Evolutionary conservation across 2,888 invertebrate species (phyloP), one percentile per base, ranked within the genome.

Genomic region (Acholoe squamosa): DNA sequence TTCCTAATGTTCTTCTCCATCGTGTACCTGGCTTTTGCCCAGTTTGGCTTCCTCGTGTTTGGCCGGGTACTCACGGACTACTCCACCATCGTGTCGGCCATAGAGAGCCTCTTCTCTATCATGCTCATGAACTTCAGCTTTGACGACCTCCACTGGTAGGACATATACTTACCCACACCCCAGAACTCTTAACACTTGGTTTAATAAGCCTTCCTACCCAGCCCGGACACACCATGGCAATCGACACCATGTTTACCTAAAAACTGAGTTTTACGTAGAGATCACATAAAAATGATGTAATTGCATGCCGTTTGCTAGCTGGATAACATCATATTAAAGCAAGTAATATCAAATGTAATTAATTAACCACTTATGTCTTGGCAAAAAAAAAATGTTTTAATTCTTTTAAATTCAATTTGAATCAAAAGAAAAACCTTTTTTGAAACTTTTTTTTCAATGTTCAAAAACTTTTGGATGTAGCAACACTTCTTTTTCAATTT

Each of bases 121-220:
- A 93, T 94, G 91, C 94, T 95, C 94, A 95, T 95, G 67, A 95
- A 95, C 91, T 95, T 95, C 91, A 94, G 95, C 91, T 95, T 95
- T 92, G 93, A 94, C 91, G 93, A 92, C 71, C 80, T 91, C 51
- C 19, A 43, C 33, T 12, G 86, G 86, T 86, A 86, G 0, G 52
- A 12, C 43, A 43, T 10, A 43, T 7, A 3, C 3, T 43, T 7
- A 10, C 5, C 10, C 10, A 43, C 10, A 43, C 3, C 43, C 3
- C 43, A 43, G 10, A 7, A 43, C 10, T 43, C 43, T 43, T 43
- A 10, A n/a, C n/a, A n/a, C n/a, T n/a, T n/a, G n/a, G n/a, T n/a
- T n/a, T n/a, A n/a, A n/a, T n/a, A n/a, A n/a, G n/a, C n/a, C n/a
- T n/a, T n/a, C n/a, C n/a, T n/a, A n/a, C n/a, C n/a, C n/a, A n/a